Percentiles rank a stretch among this genome's conserved stretches.
Evolutionary conservation across 2,888 invertebrate genomes (phyloP).

Genomic region (Eristalis arbustorum): DNA sequence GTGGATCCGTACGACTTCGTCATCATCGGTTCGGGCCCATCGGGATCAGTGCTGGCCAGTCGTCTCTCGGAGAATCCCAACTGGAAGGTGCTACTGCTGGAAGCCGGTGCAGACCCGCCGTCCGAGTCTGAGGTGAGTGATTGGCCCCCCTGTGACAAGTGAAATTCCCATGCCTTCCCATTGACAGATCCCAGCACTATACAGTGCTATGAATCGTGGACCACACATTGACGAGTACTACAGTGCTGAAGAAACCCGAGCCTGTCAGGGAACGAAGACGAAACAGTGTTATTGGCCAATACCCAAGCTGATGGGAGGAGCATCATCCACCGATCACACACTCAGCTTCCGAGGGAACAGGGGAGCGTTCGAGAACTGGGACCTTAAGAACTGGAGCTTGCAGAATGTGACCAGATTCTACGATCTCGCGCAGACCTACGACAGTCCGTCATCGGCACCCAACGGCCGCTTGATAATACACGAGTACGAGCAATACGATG

Average conservation of each 20-base stretch:
- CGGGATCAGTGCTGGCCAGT: conserved; percentile 81
- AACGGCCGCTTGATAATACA: conserved; percentile 80
- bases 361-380: conserved; percentile 85
- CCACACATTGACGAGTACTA: conserved; percentile 74
- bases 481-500: conserved; percentile 74
- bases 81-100: conserved; percentile 80
- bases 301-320: conserved; percentile 85
- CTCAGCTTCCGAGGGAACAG: conserved; percentile 84
- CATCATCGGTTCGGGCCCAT: conserved; percentile 81
- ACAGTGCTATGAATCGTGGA: conserved; percentile 72
- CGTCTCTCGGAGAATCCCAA: conserved; percentile 80
- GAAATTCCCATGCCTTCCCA: background rate
- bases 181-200: conserved; percentile 73
- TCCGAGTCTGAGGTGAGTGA: conserved; percentile 76
- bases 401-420: conserved; percentile 89
- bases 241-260: conserved; percentile 60
- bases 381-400: conserved; percentile 86
- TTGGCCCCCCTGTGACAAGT: background rate
- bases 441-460: conserved; percentile 72
- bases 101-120: conserved; percentile 81
- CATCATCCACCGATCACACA: conserved; percentile 85
- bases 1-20: conserved; percentile 79
- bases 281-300: conserved; percentile 82
- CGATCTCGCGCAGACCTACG: conserved; percentile 84
- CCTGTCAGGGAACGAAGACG: conserved; percentile 73